Evolutionary conservation across 2,888 invertebrate genomes (phyloP).

Genomic region (Zele albiditarsus): DNA sequence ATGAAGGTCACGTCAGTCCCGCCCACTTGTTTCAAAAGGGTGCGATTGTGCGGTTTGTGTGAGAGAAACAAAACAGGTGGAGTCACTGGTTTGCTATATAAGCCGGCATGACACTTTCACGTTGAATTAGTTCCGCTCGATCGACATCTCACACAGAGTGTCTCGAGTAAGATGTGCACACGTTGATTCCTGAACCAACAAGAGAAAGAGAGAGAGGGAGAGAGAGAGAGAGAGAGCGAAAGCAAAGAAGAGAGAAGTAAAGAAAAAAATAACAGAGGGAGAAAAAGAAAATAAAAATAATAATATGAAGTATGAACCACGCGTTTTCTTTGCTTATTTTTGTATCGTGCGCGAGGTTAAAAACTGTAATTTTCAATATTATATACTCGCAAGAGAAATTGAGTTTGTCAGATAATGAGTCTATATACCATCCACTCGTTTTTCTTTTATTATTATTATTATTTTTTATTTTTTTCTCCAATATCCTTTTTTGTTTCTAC

Average conservation of each 20-base stretch:
- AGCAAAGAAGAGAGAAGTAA: not conserved
- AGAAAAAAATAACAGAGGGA: not conserved
- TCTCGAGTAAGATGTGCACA: not conserved
- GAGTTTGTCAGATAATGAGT: conserved; percentile 31
- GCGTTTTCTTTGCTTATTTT: conserved; percentile 9
- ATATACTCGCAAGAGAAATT: conserved; percentile 30
- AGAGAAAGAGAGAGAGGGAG: not conserved
- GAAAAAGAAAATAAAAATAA: not conserved
- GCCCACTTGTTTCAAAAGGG: conserved; percentile 32
- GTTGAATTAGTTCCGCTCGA: conserved; percentile 28
- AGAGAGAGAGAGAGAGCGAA: not conserved
- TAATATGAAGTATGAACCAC: not conserved
- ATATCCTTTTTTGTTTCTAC: not conserved
- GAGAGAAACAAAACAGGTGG: conserved; percentile 23
- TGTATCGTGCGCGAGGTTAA: conserved; percentile 9
- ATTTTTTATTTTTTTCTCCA: not conserved
- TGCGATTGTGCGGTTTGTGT: conserved; percentile 30
- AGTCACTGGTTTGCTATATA: not conserved
- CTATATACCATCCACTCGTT: not conserved
- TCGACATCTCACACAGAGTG: not conserved
- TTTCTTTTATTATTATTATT: not conserved
- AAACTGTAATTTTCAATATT: conserved; percentile 36
- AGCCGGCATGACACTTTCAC: conserved; percentile 16
- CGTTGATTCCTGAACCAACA: not conserved
- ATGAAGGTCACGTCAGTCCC: conserved; percentile 14